A percentile compares a stretch with the other conserved stretches of the same genome.
phyloP scores from a whole-genome alignment of 2,113 vertebrate species.

The Clinocottus analis region DNA sequence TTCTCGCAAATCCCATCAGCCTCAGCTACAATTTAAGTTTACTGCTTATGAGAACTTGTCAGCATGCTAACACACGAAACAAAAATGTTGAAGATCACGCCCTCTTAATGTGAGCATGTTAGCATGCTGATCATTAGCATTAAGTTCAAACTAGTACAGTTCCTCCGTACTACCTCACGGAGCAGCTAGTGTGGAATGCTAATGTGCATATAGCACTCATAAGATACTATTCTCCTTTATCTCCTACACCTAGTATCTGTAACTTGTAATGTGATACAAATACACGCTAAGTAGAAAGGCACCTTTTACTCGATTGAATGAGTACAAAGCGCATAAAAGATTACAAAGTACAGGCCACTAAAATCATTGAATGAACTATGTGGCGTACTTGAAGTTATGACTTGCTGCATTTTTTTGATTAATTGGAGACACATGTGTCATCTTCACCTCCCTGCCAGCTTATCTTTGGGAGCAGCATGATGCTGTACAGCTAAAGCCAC shows the following conservation, averaged over 20 bases:
- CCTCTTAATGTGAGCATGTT: neutral
- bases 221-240: too few relatives aligned
- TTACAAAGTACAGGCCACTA: neutral
- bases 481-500: neutral
- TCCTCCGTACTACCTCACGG: neutral
- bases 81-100: neutral
- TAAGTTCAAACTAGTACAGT: neutral
- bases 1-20: neutral
- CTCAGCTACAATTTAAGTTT: neutral
- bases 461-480: neutral
- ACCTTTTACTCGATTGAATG: neutral
- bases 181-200: neutral
- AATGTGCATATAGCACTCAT: neutral
- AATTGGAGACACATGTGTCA: neutral
- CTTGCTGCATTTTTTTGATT: neutral
- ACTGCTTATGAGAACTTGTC: neutral
- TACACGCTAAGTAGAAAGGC: neutral
- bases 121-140: neutral
- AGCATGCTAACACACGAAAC: neutral
- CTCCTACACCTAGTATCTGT: too few relatives aligned
- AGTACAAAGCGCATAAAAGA: neutral
- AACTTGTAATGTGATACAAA: neutral
- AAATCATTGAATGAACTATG: neutral
- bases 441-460: neutral
- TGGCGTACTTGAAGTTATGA: neutral